Evolutionary conservation across 1,140 invertebrate genomes (phyloP), one percentile per base, ranked within the genome.

Genomic region (Drosophila parabipectinata): DNA sequence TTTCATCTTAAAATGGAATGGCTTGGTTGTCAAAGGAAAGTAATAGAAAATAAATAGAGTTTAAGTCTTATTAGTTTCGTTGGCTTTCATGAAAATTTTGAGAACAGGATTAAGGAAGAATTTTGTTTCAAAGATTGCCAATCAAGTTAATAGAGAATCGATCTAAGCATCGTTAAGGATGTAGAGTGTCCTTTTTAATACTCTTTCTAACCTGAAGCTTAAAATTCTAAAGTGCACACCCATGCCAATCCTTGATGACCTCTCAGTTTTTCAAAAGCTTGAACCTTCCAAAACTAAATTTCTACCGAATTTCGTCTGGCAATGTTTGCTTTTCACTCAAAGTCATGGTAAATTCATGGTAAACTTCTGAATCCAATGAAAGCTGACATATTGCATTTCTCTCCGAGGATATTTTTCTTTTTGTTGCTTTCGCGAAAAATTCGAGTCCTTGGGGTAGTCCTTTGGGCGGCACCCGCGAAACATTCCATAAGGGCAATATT

Each of bases 361-460:
- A 48, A 41, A 39, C 24, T 61, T 48, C 32, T 14, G n/a, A 30
- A 30, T 41, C 41, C 44, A 48, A 64, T 66, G 64, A 53, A 64
- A 53, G 48, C 64, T 47, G 64, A 68, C 64, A 66, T 54, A 66
- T 66, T 67, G 47, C 64, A 54, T 54, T 68, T 37, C 12, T 18
- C 26, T 18, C 4, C 12, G 15, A 15, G 26, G 26, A 28, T 28
- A 3, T 47, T 26, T 10, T 9, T 14, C 21, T 21, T 45, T 18
- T n/a, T 41, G 6, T n/a, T 21, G 14, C n/a, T 24, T 32, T 63
- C 15, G 32, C 9, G 34, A 32, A 50, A 52, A 63, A 51, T 63
- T 32, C 9, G 52, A 64, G 32, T 44, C 64, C 64, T 68, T 68
- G 64, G 15, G 28, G 56, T 9, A n/a, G 21, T 21, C 18, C 47